Evolutionary conservation across 2,113 vertebrate genomes (phyloP).

Genomic region (Ovibos moschatus): DNA sequence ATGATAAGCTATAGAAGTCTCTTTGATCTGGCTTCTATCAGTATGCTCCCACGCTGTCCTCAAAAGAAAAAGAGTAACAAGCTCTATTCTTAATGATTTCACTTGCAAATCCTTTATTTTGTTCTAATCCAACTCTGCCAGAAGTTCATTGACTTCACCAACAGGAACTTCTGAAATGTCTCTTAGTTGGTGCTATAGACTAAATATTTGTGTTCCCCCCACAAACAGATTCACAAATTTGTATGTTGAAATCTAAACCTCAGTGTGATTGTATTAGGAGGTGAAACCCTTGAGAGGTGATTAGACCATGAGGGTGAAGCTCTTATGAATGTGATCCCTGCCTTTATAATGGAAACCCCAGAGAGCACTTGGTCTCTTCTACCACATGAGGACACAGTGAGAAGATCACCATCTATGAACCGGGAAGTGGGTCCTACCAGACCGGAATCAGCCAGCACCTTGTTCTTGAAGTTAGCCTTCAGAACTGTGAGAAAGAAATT

Average conservation of each 20-base stretch:
- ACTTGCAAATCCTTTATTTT: neutral
- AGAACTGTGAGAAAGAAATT: neutral
- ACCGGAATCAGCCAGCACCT: neutral
- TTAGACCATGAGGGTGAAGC: neutral
- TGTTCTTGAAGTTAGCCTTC: neutral
- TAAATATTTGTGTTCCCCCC: neutral
- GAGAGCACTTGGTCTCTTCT: neutral
- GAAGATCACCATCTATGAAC: neutral
- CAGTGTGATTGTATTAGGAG: neutral
- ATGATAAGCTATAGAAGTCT: neutral
- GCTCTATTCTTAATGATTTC: neutral
- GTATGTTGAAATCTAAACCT: neutral
- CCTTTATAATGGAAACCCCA: neutral
- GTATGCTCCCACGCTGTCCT: neutral
- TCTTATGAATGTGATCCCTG: neutral
- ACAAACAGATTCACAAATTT: neutral
- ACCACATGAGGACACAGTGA: neutral
- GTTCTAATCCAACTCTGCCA: neutral
- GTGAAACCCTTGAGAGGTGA: neutral
- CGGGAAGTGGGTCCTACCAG: neutral
- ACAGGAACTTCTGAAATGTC: neutral
- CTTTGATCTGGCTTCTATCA: neutral
- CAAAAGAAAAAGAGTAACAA: neutral
- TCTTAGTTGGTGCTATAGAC: neutral
- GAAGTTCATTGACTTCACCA: neutral